These are phyloP conservation scores for Mandrillus leucophaeus DNA, from an alignment of 2,113 vertebrate genomes.

Conservation along the genomic window DNA sequence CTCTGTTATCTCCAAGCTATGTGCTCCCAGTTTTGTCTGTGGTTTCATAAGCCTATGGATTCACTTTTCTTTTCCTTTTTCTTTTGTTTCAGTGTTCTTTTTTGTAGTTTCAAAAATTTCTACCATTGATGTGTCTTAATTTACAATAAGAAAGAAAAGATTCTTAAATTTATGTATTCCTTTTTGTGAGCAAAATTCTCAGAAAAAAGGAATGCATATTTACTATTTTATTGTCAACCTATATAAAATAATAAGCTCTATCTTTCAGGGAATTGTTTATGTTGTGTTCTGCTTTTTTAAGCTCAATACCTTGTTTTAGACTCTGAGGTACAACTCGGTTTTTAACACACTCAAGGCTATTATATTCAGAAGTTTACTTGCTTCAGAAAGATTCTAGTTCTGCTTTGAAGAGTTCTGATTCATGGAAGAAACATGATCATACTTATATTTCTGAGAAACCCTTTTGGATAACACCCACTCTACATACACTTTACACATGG, in stretches of 20 bases:
- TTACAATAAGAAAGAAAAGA: background rate
- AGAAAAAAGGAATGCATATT: background rate
- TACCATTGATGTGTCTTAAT: background rate
- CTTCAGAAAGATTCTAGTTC: background rate
- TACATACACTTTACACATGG: background rate
- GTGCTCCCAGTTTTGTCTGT: background rate
- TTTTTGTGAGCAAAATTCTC: background rate
- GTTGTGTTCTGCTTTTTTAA: slow-evolving; percentile 38
- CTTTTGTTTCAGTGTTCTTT: background rate
- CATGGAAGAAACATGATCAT: background rate
- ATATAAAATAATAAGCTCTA: background rate
- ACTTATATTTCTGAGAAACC: background rate
- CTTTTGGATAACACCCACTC: background rate
- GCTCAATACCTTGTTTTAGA: background rate
- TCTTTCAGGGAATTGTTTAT: background rate
- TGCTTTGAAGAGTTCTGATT: background rate
- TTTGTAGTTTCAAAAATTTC: background rate
- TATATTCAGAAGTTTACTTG: background rate
- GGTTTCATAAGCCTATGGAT: background rate
- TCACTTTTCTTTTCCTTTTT: background rate
- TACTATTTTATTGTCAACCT: background rate
- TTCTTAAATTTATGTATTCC: slow-evolving; percentile 3
- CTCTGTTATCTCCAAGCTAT: background rate
- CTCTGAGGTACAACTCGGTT: background rate
- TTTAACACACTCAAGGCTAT: slow-evolving; percentile 1